phyloP scores from a whole-genome alignment of 2,113 vertebrate genomes.

The Manacus vitellinus region DNA sequence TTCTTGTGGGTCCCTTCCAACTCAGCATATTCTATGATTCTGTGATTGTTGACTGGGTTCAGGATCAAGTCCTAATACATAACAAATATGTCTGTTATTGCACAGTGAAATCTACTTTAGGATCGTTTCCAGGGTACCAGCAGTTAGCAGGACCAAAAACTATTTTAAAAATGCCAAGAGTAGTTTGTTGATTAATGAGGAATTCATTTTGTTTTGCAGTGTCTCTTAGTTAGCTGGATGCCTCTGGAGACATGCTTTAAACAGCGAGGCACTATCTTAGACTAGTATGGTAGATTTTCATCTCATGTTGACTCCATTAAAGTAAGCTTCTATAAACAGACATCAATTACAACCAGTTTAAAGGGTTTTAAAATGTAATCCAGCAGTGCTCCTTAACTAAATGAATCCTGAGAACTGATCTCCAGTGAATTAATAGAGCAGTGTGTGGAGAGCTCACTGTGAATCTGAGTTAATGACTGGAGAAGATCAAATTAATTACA shows the following conservation, averaged over 20 bases:
- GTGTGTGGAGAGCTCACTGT: constrained; percentile 71
- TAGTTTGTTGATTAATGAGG: constrained; percentile 54
- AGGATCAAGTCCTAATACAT: not conserved
- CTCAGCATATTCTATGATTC: not conserved
- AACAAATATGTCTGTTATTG: not conserved
- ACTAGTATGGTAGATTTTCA: constrained; percentile 63
- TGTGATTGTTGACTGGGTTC: not conserved
- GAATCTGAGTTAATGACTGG: constrained; percentile 81
- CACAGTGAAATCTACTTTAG: not conserved
- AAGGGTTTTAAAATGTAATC: constrained; percentile 84
- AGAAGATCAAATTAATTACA: constrained; percentile 87
- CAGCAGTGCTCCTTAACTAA: constrained; percentile 82
- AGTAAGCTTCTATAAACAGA: constrained; percentile 83
- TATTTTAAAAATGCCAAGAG: constrained; percentile 35
- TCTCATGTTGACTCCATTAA: constrained; percentile 77
- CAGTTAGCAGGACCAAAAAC: constrained; percentile 9
- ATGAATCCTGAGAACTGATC: constrained; percentile 82
- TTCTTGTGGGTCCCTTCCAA: not conserved
- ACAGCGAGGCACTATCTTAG: constrained; percentile 33
- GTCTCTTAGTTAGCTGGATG: constrained; percentile 64
- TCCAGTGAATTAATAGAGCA: constrained; percentile 82
- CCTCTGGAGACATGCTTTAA: constrained; percentile 55
- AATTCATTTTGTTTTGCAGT: constrained; percentile 63
- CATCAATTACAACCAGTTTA: constrained; percentile 86
- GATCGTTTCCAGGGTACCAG: not conserved